phyloP scores from a whole-genome alignment of 2,888 invertebrate genomes.

The Muschampia plurimacula region DNA sequence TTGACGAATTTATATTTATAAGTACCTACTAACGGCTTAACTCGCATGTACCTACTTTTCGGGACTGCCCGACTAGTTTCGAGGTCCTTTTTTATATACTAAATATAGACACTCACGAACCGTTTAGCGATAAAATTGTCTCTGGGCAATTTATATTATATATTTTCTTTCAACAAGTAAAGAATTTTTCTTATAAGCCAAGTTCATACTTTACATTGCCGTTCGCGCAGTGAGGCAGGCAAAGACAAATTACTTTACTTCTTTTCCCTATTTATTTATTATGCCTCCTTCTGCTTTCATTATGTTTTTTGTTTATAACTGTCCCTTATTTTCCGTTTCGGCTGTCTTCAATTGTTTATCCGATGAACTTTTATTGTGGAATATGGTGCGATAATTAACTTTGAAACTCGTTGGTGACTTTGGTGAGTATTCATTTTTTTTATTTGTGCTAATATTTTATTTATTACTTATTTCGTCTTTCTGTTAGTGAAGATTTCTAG shows the following conservation, averaged over 20 bases:
- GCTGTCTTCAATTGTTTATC: slow-evolving; percentile 40
- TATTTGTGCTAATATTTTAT: background rate
- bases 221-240: slow-evolving; percentile 53
- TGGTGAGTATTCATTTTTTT: slow-evolving; percentile 18
- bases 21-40: background rate
- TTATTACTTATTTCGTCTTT: no score
- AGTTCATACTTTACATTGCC: slow-evolving; percentile 46
- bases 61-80: no score
- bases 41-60: no score
- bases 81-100: no score
- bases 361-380: slow-evolving; percentile 37
- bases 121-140: no score
- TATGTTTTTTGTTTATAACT: slow-evolving; percentile 62
- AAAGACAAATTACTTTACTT: slow-evolving; percentile 74
- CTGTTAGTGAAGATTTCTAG: no score
- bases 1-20: no score
- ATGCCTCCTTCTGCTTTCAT: slow-evolving; percentile 59
- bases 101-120: no score
- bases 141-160: no score
- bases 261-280: slow-evolving; percentile 65
- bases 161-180: background rate
- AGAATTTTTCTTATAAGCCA: slow-evolving; percentile 22
- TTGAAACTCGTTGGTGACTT: slow-evolving; percentile 42
- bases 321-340: slow-evolving; percentile 56
- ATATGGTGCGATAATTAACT: slow-evolving; percentile 39